These are phyloP conservation scores for Euclidia mi DNA, from an alignment of 2,888 invertebrate species.

Conservation along the genomic window DNA sequence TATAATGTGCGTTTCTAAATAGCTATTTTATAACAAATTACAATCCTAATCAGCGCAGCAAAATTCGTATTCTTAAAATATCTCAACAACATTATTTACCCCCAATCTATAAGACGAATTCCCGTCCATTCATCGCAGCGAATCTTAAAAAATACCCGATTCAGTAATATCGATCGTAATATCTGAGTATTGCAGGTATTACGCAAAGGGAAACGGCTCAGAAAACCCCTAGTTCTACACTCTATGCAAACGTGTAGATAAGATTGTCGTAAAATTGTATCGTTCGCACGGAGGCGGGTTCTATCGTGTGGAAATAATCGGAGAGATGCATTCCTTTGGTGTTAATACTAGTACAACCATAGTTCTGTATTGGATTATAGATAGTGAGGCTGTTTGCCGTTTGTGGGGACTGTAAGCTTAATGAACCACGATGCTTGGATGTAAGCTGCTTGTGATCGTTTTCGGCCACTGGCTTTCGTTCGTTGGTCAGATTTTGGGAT, in stretches of 20 bases:
- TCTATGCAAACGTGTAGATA: slow-evolving; percentile 49
- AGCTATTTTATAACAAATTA: too few relatives aligned
- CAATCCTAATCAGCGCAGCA: too few relatives aligned
- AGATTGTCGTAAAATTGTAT: slow-evolving; percentile 56
- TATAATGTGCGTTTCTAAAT: too few relatives aligned
- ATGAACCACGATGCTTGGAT: too few relatives aligned
- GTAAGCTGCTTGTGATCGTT: too few relatives aligned
- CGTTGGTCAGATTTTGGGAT: too few relatives aligned
- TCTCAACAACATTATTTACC: too few relatives aligned
- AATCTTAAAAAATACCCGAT: slow-evolving; percentile 37
- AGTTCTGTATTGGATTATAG: too few relatives aligned
- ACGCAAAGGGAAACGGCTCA: slow-evolving; percentile 54
- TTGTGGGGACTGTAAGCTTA: too few relatives aligned
- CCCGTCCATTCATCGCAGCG: slow-evolving; percentile 5
- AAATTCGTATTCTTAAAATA: too few relatives aligned
- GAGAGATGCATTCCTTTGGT: slow-evolving; percentile 15
- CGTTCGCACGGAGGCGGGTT: slow-evolving; percentile 32
- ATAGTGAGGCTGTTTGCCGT: too few relatives aligned
- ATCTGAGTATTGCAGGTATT: slow-evolving; percentile 35
- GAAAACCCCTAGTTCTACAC: slow-evolving; percentile 48
- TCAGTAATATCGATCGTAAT: slow-evolving; percentile 36
- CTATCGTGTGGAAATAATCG: slow-evolving; percentile 53
- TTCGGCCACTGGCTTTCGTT: too few relatives aligned
- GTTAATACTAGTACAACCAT: background rate
- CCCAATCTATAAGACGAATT: slow-evolving; percentile 4